A percentile compares a stretch with the other conserved stretches of the same genome.
Evolutionary conservation across 2,888 invertebrate species (phyloP).

Genomic region (Sarcophaga carnaria): DNA sequence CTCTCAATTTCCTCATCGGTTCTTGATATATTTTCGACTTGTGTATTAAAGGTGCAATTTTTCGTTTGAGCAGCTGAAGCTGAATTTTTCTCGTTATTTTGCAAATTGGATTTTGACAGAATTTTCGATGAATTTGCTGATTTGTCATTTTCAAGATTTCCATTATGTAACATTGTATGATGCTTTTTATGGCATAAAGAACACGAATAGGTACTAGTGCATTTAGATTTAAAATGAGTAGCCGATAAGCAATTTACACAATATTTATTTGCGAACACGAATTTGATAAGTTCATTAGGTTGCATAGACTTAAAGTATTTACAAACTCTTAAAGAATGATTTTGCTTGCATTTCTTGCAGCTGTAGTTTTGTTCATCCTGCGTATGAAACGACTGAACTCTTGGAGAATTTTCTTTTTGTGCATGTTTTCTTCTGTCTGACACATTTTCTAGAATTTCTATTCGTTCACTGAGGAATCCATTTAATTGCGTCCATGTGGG

Average conservation of each 20-base stretch:
- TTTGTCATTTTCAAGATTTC: background rate
- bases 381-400: background rate
- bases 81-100: background rate
- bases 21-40: too few relatives aligned
- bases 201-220: too few relatives aligned
- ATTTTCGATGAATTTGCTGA: background rate
- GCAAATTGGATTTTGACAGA: background rate
- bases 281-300: background rate
- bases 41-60: background rate
- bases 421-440: background rate
- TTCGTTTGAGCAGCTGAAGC: background rate
- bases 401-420: background rate
- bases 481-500: constrained; percentile 10
- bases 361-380: background rate
- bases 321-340: constrained; percentile 2
- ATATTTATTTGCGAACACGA: constrained; percentile 24
- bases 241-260: constrained; percentile 26
- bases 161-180: background rate
- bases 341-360: constrained; percentile 30
- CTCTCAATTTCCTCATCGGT: too few relatives aligned
- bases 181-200: constrained; percentile 6
- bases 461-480: background rate
- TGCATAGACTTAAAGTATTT: constrained; percentile 15
- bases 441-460: constrained; percentile 17
- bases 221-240: background rate